phyloP scores from a whole-genome alignment of 1,140 invertebrate species.

The Metopolophium dirhodum region DNA sequence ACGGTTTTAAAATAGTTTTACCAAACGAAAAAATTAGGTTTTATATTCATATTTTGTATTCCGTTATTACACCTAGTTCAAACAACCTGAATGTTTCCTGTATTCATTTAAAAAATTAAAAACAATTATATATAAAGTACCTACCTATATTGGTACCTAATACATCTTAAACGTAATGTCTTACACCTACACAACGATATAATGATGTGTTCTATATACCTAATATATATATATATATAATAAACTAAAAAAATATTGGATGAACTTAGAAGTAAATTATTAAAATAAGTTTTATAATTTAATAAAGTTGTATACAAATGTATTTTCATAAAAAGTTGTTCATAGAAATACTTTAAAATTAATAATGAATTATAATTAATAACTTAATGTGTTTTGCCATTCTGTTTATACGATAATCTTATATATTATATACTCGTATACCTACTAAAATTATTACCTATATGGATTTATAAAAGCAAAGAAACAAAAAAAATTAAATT shows the following conservation, averaged over 20 bases:
- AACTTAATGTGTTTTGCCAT: not conserved
- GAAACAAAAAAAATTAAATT: not conserved
- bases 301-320: not conserved
- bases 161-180: not conserved
- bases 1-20: not conserved
- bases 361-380: not conserved
- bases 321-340: not conserved
- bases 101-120: not conserved
- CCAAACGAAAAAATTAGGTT: not conserved
- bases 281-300: not conserved
- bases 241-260: not conserved
- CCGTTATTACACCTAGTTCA: not conserved
- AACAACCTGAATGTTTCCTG: not conserved
- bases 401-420: not conserved
- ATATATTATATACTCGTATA: not conserved
- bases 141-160: not conserved
- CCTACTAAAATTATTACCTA: not conserved
- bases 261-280: not conserved
- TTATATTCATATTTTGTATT: not conserved
- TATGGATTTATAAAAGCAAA: not conserved
- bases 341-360: not conserved
- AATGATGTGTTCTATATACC: not conserved
- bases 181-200: not conserved
- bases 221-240: not conserved
- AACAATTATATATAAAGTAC: not conserved